Evolutionary conservation across 2,888 invertebrate species (phyloP).

Genomic region (Stenodera caucasica): DNA sequence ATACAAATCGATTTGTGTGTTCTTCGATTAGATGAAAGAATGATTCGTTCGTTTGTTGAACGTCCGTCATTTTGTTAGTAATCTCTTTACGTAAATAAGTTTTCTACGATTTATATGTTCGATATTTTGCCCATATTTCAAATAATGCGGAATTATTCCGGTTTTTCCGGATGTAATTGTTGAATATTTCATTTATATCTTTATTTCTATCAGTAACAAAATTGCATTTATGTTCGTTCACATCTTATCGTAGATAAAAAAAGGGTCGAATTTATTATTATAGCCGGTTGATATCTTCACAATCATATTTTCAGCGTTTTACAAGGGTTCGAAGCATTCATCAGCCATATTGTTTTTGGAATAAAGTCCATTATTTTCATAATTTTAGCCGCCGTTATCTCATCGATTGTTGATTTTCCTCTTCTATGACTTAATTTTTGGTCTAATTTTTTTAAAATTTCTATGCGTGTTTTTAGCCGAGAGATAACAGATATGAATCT

Average conservation of each 20-base stretch:
- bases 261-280: background rate
- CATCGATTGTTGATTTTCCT: background rate
- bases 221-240: background rate
- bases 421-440: too few species aligned
- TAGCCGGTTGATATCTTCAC: background rate
- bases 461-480: too few species aligned
- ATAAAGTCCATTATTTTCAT: background rate
- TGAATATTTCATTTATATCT: background rate
- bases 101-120: background rate
- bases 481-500: too few species aligned
- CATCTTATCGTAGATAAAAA: background rate
- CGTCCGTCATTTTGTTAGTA: background rate
- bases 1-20: background rate
- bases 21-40: background rate
- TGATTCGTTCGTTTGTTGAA: background rate
- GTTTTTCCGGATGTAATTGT: background rate
- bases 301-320: background rate
- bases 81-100: background rate
- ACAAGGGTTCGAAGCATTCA: background rate
- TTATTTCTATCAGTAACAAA: background rate
- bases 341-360: background rate
- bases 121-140: too few species aligned
- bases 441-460: too few species aligned
- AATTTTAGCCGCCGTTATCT: background rate
- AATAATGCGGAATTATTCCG: too few species aligned